Base-by-base conservation (phyloP, 2,888 invertebrate species). In the Vanessa cardui region DNA sequence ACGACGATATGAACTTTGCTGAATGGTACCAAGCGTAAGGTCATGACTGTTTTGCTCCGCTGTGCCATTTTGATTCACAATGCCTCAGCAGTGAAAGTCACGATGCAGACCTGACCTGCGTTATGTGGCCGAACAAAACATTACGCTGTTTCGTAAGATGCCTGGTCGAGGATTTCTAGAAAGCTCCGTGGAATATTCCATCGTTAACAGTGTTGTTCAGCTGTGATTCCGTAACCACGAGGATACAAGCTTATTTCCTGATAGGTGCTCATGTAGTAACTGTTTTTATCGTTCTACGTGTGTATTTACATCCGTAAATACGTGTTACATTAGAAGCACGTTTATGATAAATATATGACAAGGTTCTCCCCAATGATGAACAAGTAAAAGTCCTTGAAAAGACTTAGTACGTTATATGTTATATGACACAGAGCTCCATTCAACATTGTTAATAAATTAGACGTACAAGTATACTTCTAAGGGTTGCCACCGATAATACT, bases 61-160 rank as follows among this genome's bases (percentile, higher is more conserved):
- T 68, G 39, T 33, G 33, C 59, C 49, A 61, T 26, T 63, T 26
- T 79, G 73, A 75, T 76, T 61, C 50, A 52, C 21, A 54, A 61
- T 31, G 52, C 54, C 44, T 44, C 77, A 77, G 78, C 79, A 90
- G 91, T 91, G 91, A 91, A 91, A 92, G 90, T 91, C 82, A 77
- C 79, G 76, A 76, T 77, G 75, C 75, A 73, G 76, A 73, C 75
- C 69, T 74, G 74, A 71, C 74, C 74, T 64, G 76, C 71, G 71
- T 56, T 56, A 56, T 56, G 56, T 39, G 33, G 7, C 33, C 71
- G 66, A 68, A 62, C 73, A 71, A 74, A 72, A 64, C 73, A 73
- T 69, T 67, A 67, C 63, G 67, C 70, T 75, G 77, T 89, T 85
- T 86, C 82, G 88, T 83, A 88, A 89, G 85, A 74, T 71, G 78